Percentiles rank a stretch among this genome's conserved stretches.
phyloP scores from a whole-genome alignment of 53 echinoderm and acorn worm species.

The Astropecten irregularis region DNA sequence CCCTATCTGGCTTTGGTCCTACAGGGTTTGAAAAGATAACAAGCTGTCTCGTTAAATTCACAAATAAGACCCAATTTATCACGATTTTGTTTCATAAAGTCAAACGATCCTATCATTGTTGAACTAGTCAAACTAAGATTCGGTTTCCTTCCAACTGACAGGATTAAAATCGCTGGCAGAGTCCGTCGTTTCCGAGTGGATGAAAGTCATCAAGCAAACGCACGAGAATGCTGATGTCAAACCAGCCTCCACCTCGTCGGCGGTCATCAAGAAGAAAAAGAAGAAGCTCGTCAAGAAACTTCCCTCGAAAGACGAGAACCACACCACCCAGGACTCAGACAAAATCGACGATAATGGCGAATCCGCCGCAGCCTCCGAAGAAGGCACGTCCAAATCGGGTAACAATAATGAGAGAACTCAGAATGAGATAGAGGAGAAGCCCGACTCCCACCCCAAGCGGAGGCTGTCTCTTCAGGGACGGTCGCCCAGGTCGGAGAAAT shows the following conservation, averaged over 20 bases:
- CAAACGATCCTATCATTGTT: too few species aligned
- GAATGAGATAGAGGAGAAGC: background rate
- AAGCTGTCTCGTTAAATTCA: too few species aligned
- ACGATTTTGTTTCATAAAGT: too few species aligned
- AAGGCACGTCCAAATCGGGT: background rate
- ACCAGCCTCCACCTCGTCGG: background rate
- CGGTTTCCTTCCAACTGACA: too few species aligned
- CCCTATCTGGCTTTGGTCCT: too few species aligned
- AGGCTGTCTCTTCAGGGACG: background rate
- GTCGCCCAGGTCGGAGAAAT: constrained; percentile 7
- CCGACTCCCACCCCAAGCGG: background rate
- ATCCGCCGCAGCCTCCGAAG: background rate
- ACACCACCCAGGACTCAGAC: background rate
- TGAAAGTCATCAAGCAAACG: constrained; percentile 72
- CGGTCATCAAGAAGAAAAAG: constrained; percentile 20
- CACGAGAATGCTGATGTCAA: constrained; percentile 33
- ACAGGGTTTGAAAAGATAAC: too few species aligned
- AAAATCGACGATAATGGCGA: background rate
- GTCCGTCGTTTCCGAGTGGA: constrained; percentile 80
- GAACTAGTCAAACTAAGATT: too few species aligned
- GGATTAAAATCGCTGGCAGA: constrained; percentile 75
- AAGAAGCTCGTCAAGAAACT: constrained; percentile 8
- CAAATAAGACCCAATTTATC: too few species aligned
- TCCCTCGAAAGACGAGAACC: background rate
- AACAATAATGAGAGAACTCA: constrained; percentile 21